Evolutionary conservation across 2,113 vertebrate species (phyloP), one percentile per base, ranked within the genome.

Genomic region (Cephalopholis sonnerati): DNA sequence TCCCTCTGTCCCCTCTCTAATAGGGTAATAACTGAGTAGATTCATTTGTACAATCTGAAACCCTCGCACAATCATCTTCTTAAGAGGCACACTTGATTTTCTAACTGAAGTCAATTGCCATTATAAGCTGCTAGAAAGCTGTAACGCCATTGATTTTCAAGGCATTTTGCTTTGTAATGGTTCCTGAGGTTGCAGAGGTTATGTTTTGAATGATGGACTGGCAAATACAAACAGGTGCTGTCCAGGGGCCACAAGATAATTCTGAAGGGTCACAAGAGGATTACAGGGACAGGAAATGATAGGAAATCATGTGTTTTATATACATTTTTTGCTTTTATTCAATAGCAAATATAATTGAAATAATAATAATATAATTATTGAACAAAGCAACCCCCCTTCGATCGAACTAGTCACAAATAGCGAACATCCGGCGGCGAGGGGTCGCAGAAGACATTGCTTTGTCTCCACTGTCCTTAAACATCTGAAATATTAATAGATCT

Each of bases 401-500:
- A 36, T 6, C n/a, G 12, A 66, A 44, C n/a, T 29, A n/a, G 27
- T 74, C 17, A 25, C 16, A 57, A 41, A 39, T 41, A 58, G 39
- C 2, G 4, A 10, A 27, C 48, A 48, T 70, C 32, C 9, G 29
- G 7, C 17, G 39, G 62, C 1, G 5, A 69, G 39, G 20, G 22
- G 44, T 53, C 8, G 0, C 24, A 46, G 50, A 39, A 62, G 27
- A 17, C n/a, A 10, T 44, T 25, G 20, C 20, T 78, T 71, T 39
- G 27, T 65, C 51, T 29, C 7, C 2, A 18, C 68, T 44, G 81
- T 58, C 82, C 70, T 68, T 39, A 53, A 62, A 41, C 29, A 69
- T 59, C 61, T 46, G 29, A 80, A 59, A 59, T 72, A 84, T 72
- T 76, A 86, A 84, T 82, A 73, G 70, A 79, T 79, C 18, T 73